Percentiles rank a stretch among this genome's conserved stretches.
phyloP scores from a whole-genome alignment of 1,140 invertebrate genomes.

The Zophobas morio region DNA sequence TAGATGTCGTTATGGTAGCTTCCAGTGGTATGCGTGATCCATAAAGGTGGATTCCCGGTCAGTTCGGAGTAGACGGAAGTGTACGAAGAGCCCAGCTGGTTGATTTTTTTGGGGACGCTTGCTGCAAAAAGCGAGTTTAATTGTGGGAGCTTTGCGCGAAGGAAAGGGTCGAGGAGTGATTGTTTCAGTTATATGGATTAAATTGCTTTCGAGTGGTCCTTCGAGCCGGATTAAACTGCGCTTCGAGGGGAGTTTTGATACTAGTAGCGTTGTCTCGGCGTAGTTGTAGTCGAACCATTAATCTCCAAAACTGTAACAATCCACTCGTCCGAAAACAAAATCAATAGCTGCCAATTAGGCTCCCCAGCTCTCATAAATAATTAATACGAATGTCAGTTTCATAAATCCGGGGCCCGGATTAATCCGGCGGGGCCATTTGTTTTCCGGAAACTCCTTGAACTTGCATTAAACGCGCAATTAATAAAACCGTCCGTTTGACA shows the following conservation, averaged over 20 bases:
- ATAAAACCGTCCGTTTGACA: slow-evolving; percentile 16
- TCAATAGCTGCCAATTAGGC: neutral
- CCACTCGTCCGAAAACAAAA: neutral
- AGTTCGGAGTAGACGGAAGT: slow-evolving; percentile 80
- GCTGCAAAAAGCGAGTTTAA: slow-evolving; percentile 71
- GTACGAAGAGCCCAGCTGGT: slow-evolving; percentile 73
- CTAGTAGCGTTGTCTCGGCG: too few species aligned
- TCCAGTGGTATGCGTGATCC: slow-evolving; percentile 78
- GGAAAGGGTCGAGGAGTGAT: neutral
- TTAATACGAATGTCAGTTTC: neutral
- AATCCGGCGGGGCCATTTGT: neutral
- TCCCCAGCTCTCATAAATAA: neutral
- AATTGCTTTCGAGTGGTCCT: neutral
- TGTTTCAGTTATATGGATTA: neutral
- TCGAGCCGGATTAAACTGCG: too few species aligned
- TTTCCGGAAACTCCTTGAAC: neutral
- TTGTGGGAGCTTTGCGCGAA: neutral
- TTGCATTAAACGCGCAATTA: slow-evolving; percentile 28
- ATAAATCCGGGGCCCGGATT: neutral
- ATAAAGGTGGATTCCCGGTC: slow-evolving; percentile 85
- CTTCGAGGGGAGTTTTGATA: too few species aligned
- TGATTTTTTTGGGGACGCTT: slow-evolving; percentile 78
- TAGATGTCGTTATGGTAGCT: slow-evolving; percentile 79
- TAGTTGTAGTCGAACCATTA: too few species aligned
- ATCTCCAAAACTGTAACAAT: neutral